phyloP scores from a whole-genome alignment of 1,140 invertebrate species.

The Scaptomyza montana region DNA sequence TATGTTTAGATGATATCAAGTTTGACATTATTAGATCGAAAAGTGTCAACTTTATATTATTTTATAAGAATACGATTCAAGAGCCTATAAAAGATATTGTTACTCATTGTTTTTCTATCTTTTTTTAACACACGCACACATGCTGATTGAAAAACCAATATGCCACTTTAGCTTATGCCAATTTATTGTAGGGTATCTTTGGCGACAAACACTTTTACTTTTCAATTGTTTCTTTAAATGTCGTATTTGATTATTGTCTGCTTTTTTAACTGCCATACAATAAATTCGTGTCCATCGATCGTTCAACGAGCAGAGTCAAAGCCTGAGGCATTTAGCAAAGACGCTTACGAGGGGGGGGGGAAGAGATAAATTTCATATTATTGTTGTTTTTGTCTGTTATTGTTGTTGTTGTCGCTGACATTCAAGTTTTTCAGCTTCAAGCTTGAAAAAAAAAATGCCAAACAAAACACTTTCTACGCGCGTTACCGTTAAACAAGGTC shows the following conservation, averaged over 20 bases:
- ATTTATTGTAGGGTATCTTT: conserved; percentile 3
- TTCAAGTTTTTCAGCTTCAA: conserved; percentile 62
- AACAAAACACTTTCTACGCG: conserved; percentile 81
- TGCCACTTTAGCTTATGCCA: not conserved
- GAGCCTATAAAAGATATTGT: too few relatives aligned
- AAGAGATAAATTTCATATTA: conserved; percentile 23
- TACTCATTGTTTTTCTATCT: not conserved
- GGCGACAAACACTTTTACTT: conserved; percentile 16
- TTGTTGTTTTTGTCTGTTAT: conserved; percentile 18
- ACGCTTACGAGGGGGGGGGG: not conserved
- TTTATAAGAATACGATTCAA: too few relatives aligned
- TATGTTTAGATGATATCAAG: too few relatives aligned
- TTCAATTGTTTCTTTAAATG: not conserved
- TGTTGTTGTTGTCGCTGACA: conserved; percentile 45
- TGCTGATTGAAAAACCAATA: not conserved
- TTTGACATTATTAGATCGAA: too few relatives aligned
- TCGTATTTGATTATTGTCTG: not conserved
- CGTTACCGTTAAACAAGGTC: conserved; percentile 80
- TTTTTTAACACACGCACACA: too few relatives aligned
- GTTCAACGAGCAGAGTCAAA: conserved; percentile 35
- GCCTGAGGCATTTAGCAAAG: conserved; percentile 10
- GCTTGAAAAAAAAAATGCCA: conserved; percentile 34
- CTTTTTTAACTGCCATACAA: conserved; percentile 16
- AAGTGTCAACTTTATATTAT: too few relatives aligned
- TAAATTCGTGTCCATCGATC: conserved; percentile 47